These are phyloP conservation scores for Drosophila ercepeae DNA, from an alignment of 1,140 invertebrate species.

Conservation along the genomic window DNA sequence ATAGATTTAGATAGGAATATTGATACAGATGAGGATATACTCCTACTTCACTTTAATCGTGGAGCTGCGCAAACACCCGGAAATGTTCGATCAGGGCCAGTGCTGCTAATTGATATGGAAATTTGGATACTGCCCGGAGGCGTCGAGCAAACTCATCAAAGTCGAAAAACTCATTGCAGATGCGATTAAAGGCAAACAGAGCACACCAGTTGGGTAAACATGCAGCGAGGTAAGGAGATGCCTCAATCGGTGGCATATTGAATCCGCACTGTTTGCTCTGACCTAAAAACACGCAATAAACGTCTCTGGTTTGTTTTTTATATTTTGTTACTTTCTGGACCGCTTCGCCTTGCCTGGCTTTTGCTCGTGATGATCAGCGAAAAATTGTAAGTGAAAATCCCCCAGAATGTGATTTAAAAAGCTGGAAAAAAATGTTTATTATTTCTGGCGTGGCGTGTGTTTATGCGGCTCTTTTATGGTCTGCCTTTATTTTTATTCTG, in stretches of 20 bases:
- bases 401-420: constrained; percentile 16
- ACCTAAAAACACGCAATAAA: constrained; percentile 50
- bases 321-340: background rate
- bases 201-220: constrained; percentile 25
- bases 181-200: constrained; percentile 62
- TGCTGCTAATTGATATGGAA: constrained; percentile 61
- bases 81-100: constrained; percentile 47
- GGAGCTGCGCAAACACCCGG: constrained; percentile 37
- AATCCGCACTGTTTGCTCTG: constrained; percentile 31
- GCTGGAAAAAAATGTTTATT: background rate
- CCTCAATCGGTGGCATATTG: constrained; percentile 21
- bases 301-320: constrained; percentile 14
- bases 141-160: constrained; percentile 50
- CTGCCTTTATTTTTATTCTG: constrained; percentile 13
- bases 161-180: constrained; percentile 39
- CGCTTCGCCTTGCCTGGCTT: background rate
- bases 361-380: constrained; percentile 22
- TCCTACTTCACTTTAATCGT: constrained; percentile 3
- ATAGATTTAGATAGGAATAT: too few species aligned
- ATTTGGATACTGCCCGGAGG: constrained; percentile 28
- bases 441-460: constrained; percentile 5
- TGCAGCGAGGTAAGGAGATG: constrained; percentile 70
- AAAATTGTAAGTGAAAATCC: constrained; percentile 40
- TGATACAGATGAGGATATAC: constrained; percentile 12
- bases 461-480: constrained; percentile 10